Evolutionary conservation across 2,888 invertebrate genomes (phyloP), one percentile per base, ranked within the genome.

Genomic region (Atethmia centrago): DNA sequence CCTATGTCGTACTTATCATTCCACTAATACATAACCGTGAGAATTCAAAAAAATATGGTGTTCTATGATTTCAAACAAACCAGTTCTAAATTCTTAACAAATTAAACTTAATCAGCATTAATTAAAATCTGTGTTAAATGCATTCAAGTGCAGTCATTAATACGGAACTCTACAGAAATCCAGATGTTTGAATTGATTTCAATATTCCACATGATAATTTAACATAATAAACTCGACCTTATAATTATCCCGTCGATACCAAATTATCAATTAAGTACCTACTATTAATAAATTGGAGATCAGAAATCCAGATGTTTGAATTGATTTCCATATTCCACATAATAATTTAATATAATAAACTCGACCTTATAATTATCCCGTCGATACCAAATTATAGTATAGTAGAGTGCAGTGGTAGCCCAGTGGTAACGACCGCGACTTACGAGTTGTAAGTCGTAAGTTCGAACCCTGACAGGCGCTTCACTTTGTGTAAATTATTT

Each of bases 251-350:
- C 25, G n/a, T 75, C 61, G 49, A 71, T 79, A 69, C 45, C 53
- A 31, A 71, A 83, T 81, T 72, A 80, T 72, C 69, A 61, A 72
- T 71, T 68, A n/a, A n/a, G n/a, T n/a, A n/a, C n/a, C n/a, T n/a
- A 25, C 56, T 61, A 71, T 81, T 74, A 64, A 78, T 68, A 65
- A 58, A 14, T 55, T 49, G n/a, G 49, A 49, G 31, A 70, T 45
- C n/a, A 45, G 45, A 72, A 72, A 73, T 36, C 45, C 75, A 67
- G 62, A 69, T 74, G 62, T 62, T 55, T 14, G 58, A 70, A 74
- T 77, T 69, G 45, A 82, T 82, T 74, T 75, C 68, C 79, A 73
- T 77, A 82, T 72, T 59, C 28, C 69, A 69, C 64, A 36, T 56
- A 36, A 19, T 75, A 76, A 82, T 79, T 69, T 36, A 65, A 78